Base-by-base conservation (phyloP, 2,888 invertebrate species). In the Drosophila koepferae region DNA sequence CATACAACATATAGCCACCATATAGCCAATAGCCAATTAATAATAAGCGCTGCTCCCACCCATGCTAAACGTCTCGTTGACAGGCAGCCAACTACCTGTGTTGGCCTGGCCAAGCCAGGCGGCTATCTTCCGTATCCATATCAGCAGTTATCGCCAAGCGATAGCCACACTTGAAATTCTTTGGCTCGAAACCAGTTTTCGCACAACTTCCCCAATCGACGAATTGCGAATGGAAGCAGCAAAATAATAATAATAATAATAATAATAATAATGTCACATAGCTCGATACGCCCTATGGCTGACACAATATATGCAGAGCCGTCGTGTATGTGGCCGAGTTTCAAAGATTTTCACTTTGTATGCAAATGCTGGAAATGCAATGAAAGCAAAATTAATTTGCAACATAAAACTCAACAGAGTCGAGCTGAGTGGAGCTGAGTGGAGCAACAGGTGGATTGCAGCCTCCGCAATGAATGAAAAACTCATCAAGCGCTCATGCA, bases 321-420 rank as follows among this genome's bases (percentile, higher is more conserved):
- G 2, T 5, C 16, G 20, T 4, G 12, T 3, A 23, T 40, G 23
- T 63, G 41, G 18, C 54, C 65, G 80, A 74, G 69, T 62, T 74
- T 74, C 66, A 54, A 64, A 81, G 74, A 62, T 70, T 82, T 80
- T 67, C 74, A 77, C 80, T 79, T 79, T 78, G 60, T 66, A 70
- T 79, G 73, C 64, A 67, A 68, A 63, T 56, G 74, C 72, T 76
- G 70, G 61, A 67, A 65, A 62, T 56, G 74, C 70, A 86, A 88
- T 86, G 84, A 88, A 85, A 81, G 74, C 79, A 74, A 79, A 80
- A 88, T 84, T 74, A 86, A 86, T 79, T 88, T 81, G 77, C 77
- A 72, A 81, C 72, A 64, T 65, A 69, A 72, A 85, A 69, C 62
- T 72, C 72, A 34, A 49, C 49, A 10, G 49, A 74, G 48, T 43